phyloP scores from a whole-genome alignment of 2,888 invertebrate species.

The Cheilosia urbana region DNA sequence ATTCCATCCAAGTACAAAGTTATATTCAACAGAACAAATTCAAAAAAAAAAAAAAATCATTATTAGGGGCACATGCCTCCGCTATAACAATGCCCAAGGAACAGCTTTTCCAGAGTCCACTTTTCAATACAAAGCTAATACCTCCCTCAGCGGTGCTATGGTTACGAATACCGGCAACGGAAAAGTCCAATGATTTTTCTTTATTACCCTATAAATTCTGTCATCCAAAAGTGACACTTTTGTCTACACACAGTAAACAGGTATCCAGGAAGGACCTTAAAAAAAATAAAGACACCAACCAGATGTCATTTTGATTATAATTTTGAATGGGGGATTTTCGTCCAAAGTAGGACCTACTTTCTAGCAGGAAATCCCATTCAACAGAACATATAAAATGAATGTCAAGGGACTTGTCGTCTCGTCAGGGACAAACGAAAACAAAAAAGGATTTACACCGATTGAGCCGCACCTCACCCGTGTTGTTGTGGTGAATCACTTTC shows the following conservation, averaged over 20 bases:
- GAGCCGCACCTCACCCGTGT: slow-evolving; percentile 3
- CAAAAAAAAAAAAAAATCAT: slow-evolving; percentile 15
- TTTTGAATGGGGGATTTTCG: slow-evolving; percentile 1
- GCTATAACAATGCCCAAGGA: slow-evolving; percentile 35
- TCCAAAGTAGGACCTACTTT: background rate
- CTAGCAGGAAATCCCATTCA: background rate
- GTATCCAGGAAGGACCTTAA: slow-evolving; percentile 1
- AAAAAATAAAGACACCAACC: slow-evolving; percentile 9
- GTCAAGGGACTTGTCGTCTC: slow-evolving; percentile 5
- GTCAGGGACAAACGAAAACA: background rate
- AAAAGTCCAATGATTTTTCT: slow-evolving; percentile 55
- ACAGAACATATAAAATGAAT: background rate
- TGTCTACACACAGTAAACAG: slow-evolving; percentile 11
- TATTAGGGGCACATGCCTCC: slow-evolving; percentile 40
- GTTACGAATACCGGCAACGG: slow-evolving; percentile 41
- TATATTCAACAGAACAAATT: slow-evolving; percentile 46
- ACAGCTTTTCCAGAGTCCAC: slow-evolving; percentile 19
- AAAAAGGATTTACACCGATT: slow-evolving; percentile 22
- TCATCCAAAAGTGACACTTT: slow-evolving; percentile 25
- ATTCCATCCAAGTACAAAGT: background rate
- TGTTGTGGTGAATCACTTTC: slow-evolving; percentile 42
- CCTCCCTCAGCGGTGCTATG: slow-evolving; percentile 21
- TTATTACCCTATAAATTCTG: slow-evolving; percentile 50
- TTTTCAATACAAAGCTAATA: slow-evolving; percentile 26
- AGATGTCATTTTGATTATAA: slow-evolving; percentile 47